Evolutionary conservation across 2,113 vertebrate species (phyloP).

Genomic region (Calypte anna): DNA sequence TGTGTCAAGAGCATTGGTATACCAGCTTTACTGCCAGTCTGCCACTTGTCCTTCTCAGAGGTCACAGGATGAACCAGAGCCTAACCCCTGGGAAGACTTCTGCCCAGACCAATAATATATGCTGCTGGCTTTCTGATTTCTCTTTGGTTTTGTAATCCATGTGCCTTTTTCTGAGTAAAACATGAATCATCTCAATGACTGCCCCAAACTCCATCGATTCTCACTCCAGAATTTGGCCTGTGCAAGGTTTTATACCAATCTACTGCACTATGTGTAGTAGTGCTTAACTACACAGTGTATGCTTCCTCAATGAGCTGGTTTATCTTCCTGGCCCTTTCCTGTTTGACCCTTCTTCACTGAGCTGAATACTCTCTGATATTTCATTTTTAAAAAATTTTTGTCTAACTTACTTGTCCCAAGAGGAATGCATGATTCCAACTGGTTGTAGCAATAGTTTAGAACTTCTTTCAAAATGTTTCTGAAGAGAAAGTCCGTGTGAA

Average conservation of each 20-base stretch:
- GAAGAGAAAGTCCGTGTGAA: neutral
- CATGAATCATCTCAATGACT: neutral
- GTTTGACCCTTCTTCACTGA: neutral
- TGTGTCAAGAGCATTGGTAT: neutral
- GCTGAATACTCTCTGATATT: neutral
- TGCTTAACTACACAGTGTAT: neutral
- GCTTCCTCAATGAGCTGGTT: neutral
- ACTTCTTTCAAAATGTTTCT: neutral
- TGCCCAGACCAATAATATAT: neutral
- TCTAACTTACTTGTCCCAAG: neutral
- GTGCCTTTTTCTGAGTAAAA: neutral
- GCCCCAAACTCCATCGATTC: rapidly evolving
- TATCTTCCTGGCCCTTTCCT: neutral
- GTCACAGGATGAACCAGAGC: neutral
- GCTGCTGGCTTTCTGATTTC: neutral
- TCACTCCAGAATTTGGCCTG: neutral
- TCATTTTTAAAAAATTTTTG: neutral
- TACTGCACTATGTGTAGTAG: neutral
- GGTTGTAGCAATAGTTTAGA: neutral
- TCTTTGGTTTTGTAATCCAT: neutral
- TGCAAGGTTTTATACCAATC: neutral
- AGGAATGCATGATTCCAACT: neutral
- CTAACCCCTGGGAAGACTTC: neutral
- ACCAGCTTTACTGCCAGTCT: neutral
- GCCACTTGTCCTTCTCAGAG: neutral